Evolutionary conservation across 2,113 vertebrate species (phyloP).

Genomic region (Amblyopsis rosae): DNA sequence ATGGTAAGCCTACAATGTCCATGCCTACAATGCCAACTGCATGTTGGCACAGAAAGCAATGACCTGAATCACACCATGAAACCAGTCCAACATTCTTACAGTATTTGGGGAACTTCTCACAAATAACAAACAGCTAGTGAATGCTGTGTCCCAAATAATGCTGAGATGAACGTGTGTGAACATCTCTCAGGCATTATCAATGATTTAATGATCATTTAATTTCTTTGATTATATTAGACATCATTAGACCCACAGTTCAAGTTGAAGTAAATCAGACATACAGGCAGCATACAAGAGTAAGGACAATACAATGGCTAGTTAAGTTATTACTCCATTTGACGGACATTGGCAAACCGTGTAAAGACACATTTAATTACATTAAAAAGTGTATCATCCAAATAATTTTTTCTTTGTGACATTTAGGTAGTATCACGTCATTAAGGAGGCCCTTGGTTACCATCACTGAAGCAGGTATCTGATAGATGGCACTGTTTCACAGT

Average conservation of each 20-base stretch:
- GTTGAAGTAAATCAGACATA: no score
- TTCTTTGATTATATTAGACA: no score
- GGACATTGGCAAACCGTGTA: background rate
- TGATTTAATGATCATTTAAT: no score
- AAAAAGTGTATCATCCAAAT: background rate
- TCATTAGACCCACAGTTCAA: no score
- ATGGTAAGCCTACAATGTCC: conserved; percentile 28
- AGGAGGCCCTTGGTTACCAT: conserved; percentile 16
- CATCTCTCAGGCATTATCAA: no score
- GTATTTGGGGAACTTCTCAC: no score
- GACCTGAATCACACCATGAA: conserved; percentile 28
- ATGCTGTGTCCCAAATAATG: no score
- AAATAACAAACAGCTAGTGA: no score
- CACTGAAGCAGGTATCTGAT: conserved; percentile 67
- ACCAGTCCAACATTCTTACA: background rate
- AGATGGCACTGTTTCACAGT: conserved; percentile 54
- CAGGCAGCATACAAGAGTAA: no score
- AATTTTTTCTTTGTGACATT: background rate
- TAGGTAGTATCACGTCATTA: background rate
- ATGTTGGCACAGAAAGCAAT: background rate
- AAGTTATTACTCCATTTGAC: no score
- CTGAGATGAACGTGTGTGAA: no score
- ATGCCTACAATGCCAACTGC: conserved; percentile 12
- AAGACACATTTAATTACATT: background rate
- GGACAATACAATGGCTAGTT: no score